Evolutionary conservation across 2,888 invertebrate genomes (phyloP).

Genomic region (Tetragnatha montana): DNA sequence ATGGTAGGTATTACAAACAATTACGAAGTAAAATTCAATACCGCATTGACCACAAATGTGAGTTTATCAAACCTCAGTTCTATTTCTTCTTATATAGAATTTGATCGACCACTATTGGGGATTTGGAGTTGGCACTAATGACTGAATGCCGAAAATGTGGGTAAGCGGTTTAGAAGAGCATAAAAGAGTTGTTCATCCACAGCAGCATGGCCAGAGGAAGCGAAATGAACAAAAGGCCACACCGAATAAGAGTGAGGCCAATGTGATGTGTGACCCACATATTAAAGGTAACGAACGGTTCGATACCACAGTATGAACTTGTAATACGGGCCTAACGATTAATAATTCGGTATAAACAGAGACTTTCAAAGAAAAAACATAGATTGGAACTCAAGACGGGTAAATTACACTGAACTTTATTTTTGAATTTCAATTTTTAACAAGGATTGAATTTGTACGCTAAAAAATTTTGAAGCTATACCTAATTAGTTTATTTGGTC

Average conservation of each 20-base stretch:
- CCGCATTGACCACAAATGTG: too few relatives aligned
- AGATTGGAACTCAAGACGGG: too few relatives aligned
- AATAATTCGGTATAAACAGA: neutral
- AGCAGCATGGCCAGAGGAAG: constrained; percentile 6
- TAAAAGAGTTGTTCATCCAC: neutral
- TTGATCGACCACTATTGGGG: neutral
- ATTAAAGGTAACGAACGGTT: neutral
- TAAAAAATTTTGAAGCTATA: too few relatives aligned
- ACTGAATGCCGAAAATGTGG: neutral
- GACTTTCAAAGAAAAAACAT: neutral
- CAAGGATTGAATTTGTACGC: too few relatives aligned
- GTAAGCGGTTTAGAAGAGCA: neutral
- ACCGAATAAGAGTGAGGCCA: neutral
- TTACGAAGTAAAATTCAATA: too few relatives aligned
- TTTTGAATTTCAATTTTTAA: too few relatives aligned
- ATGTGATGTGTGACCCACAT: constrained; percentile 8
- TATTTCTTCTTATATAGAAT: neutral
- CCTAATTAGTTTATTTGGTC: too few relatives aligned
- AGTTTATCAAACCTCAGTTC: too few relatives aligned
- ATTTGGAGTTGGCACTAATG: neutral
- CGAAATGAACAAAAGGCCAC: constrained; percentile 23
- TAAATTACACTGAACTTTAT: too few relatives aligned
- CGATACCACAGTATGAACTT: neutral
- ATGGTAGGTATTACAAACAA: too few relatives aligned
- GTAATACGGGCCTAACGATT: neutral